Evolutionary conservation across 2,797 vertebrate species (phyloP), one percentile per base, ranked within the genome.

Genomic region (Dendrocincla tyrannina): DNA sequence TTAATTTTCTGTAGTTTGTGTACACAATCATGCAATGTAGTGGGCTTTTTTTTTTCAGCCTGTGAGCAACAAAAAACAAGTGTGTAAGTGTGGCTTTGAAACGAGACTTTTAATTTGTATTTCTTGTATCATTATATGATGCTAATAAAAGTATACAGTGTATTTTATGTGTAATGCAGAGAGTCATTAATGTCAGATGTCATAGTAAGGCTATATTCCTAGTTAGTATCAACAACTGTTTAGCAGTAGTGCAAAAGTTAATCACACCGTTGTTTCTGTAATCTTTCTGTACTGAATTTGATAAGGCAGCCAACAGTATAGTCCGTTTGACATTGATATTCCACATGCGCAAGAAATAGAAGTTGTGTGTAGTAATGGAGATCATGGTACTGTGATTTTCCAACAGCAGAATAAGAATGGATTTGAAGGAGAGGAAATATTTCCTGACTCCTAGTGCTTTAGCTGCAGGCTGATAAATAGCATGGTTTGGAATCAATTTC

Each of bases 391-490:
- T 94, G 59, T 82, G 66, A 88, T 85, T 88, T 96, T 97, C 88
- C 89, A 94, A 49, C 41, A 91, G 84, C 92, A 90, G 88, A 95
- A 93, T 96, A 92, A 88, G 91, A 95, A 96, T 28, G 37, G 89
- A 91, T 94, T 88, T 70, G 73, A 87, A 78, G 87, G 46, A 93
- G 85, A 97, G 94, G 95, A 95, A 96, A 91, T 96, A 96, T 97
- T 98, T 98, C 95, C 97, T 97, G 80, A 85, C 85, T 94, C 82
- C 52, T 79, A 90, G 80, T 93, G 56, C 78, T 95, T 96, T 95
- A 92, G 96, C 97, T 97, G 75, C 80, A 94, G 97, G 97, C 98
- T 98, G 98, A 98, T 97, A 97, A 98, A 98, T 97, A 93, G 95
- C 72, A 55, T 96, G 96, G 97, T 96, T 97, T 95, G 89, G 94